Conservation (phyloP, 2,113 vertebrate genomes). For the Spermophilus dauricus region DNA sequence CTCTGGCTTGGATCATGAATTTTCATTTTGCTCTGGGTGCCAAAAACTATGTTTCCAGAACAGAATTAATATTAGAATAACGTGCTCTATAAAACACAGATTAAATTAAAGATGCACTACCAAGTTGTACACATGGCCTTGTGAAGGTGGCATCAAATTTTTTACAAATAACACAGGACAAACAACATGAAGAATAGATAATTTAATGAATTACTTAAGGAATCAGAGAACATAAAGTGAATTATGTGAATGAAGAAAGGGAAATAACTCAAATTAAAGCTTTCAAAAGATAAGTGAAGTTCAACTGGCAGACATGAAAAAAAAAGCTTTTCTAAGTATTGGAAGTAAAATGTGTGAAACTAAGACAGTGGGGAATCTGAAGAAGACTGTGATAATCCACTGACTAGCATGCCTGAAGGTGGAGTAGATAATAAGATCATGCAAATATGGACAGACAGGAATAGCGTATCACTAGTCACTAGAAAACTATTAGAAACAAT, state of each 20-base stretch:
- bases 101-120: background rate
- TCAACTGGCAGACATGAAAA: background rate
- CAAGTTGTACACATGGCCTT: background rate
- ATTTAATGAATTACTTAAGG: background rate
- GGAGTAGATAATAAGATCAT: background rate
- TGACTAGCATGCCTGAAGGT: background rate
- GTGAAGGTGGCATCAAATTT: background rate
- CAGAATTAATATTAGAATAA: background rate
- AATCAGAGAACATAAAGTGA: background rate
- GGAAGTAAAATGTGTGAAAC: background rate
- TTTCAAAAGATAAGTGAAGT: background rate
- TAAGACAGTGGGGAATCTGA: background rate
- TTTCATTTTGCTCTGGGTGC: background rate
- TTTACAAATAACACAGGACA: background rate
- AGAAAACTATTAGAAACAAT: background rate
- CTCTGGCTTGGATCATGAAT: background rate
- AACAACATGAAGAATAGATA: background rate
- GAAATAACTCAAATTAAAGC: background rate
- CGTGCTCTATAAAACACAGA: background rate
- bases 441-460: background rate
- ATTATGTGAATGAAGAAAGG: background rate
- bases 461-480: background rate
- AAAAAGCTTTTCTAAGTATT: background rate
- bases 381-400: accelerated
- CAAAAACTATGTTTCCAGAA: background rate